Conservation (phyloP, 2,888 invertebrate genomes). For the Crossocerus cetratus region DNA sequence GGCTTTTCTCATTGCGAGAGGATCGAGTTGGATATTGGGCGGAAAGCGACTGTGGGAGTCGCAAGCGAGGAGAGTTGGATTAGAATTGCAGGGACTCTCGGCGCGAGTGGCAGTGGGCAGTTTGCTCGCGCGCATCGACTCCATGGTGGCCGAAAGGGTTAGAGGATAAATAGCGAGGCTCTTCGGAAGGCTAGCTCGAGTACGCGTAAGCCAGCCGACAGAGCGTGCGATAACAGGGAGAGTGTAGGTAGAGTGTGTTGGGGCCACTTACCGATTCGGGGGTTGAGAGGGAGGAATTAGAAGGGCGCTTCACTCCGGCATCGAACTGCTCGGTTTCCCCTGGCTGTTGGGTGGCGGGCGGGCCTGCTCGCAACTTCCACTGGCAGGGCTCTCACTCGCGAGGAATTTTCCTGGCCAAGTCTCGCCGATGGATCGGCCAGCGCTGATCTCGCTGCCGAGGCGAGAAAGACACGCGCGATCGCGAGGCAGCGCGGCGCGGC, state of each 20-base stretch:
- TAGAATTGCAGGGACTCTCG: background rate
- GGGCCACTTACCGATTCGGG: background rate
- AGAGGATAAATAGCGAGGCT: constrained; percentile 2
- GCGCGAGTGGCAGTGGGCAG: background rate
- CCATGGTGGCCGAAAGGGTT: background rate
- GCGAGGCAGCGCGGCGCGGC: constrained; percentile 6
- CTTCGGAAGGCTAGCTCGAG: constrained; percentile 11
- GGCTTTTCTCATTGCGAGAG: no score
- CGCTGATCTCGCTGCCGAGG: constrained; percentile 6
- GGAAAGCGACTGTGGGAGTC: no score
- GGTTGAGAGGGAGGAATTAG: constrained; percentile 41
- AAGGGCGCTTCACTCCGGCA: constrained; percentile 6
- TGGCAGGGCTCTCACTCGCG: background rate
- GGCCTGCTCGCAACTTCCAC: background rate
- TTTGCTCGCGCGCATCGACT: background rate
- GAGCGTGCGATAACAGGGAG: constrained; percentile 43
- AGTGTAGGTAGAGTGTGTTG: constrained; percentile 10
- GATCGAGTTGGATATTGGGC: no score
- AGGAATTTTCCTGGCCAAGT: background rate
- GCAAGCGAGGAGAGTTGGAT: background rate
- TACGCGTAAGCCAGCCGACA: constrained; percentile 43
- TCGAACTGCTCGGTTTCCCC: background rate
- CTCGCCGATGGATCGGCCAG: constrained; percentile 11
- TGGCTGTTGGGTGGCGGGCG: background rate
- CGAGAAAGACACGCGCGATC: constrained; percentile 34